These are phyloP conservation scores for Anniella stebbinsi DNA, from an alignment of 2,797 vertebrate species.

Conservation along the genomic window DNA sequence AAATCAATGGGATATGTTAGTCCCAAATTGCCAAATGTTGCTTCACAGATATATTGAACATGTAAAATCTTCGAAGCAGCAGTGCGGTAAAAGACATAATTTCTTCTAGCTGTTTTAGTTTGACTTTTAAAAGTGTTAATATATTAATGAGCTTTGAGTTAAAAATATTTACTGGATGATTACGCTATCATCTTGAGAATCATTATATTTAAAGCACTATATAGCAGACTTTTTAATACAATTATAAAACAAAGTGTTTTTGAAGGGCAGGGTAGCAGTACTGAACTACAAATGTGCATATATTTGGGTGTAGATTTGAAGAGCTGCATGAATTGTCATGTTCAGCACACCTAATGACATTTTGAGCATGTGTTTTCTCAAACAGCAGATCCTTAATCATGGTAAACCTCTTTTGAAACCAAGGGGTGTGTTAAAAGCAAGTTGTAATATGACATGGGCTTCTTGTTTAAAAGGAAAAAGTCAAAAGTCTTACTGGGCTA, in stretches of 20 bases:
- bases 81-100: background rate
- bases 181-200: background rate
- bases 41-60: background rate
- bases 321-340: too few relatives aligned
- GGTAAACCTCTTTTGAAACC: background rate
- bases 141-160: background rate
- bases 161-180: background rate
- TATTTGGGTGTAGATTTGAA: background rate
- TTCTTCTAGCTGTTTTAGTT: background rate
- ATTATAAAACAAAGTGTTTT: background rate
- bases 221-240: conserved; percentile 25
- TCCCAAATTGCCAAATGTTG: background rate
- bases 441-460: background rate
- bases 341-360: background rate
- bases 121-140: background rate
- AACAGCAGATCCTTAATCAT: background rate
- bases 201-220: conserved; percentile 1
- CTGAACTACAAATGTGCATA: background rate
- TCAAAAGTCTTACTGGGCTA: background rate
- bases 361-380: background rate
- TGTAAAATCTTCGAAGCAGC: background rate
- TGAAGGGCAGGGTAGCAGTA: background rate
- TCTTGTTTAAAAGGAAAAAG: background rate
- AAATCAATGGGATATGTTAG: background rate
- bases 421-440: background rate